Percentiles rank a stretch among this genome's conserved stretches.
Conservation (phyloP, 1,140 invertebrate species). For the Tyrophagus putrescentiae region DNA sequence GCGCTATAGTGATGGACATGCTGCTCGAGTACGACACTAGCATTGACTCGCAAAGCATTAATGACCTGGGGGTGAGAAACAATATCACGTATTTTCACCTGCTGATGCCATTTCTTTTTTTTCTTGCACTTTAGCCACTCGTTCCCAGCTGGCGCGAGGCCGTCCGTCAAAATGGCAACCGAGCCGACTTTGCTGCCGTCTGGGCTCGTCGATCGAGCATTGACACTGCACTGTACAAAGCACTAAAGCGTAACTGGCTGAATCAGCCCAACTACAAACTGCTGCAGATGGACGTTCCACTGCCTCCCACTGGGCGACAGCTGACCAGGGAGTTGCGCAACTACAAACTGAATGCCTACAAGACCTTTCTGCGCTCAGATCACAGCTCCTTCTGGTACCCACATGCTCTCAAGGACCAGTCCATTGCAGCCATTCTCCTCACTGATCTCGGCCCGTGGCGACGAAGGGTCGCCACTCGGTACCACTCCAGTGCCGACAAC, state of each 20-base stretch:
- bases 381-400: constrained; percentile 31
- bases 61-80: neutral
- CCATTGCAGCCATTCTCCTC: constrained; percentile 33
- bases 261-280: constrained; percentile 27
- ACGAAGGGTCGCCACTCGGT: constrained; percentile 34
- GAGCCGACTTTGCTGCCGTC: constrained; percentile 35
- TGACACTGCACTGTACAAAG: constrained; percentile 29
- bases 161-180: constrained; percentile 28
- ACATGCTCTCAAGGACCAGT: constrained; percentile 8
- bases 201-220: constrained; percentile 29
- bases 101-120: neutral
- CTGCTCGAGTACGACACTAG: constrained; percentile 35
- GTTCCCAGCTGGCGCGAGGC: constrained; percentile 27
- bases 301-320: constrained; percentile 3
- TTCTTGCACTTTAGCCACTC: constrained; percentile 21
- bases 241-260: constrained; percentile 26
- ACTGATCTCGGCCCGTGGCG: constrained; percentile 37
- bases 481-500: constrained; percentile 33
- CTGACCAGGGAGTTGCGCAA: neutral
- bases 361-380: constrained; percentile 31
- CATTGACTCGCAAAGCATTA: constrained; percentile 29
- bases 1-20: constrained; percentile 37
- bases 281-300: constrained; percentile 20
- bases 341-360: constrained; percentile 24
- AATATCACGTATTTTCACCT: too few species aligned